These are phyloP conservation scores for Halictus ligatus DNA, from an alignment of 2,888 invertebrate genomes.

Conservation along the genomic window DNA sequence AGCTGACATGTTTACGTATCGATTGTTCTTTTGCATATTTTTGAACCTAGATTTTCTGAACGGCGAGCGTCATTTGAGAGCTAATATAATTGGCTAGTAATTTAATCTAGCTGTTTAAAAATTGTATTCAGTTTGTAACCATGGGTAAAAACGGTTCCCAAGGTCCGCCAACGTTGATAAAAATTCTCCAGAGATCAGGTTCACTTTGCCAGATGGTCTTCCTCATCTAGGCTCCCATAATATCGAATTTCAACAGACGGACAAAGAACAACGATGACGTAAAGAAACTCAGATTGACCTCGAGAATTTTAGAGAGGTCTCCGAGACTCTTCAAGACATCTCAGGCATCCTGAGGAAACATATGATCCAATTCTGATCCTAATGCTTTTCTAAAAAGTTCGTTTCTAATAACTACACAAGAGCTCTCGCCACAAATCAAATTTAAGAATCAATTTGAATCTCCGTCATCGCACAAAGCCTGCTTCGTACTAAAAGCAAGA, in stretches of 20 bases:
- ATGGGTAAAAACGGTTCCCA: neutral
- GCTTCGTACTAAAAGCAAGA: neutral
- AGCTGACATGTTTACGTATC: too few species aligned
- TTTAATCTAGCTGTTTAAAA: neutral
- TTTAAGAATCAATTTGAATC: neutral
- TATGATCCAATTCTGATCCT: neutral
- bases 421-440: neutral
- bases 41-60: too few species aligned
- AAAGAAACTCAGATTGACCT: neutral
- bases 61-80: too few species aligned
- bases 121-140: neutral
- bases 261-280: neutral
- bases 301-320: neutral
- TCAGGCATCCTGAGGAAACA: neutral
- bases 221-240: neutral
- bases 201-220: neutral
- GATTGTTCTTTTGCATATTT: too few species aligned
- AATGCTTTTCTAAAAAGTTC: neutral
- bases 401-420: neutral
- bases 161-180: neutral
- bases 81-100: too few species aligned
- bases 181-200: neutral
- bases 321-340: neutral
- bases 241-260: neutral
- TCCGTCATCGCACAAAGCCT: too few species aligned